Conservation (phyloP, 2,113 vertebrate species). For the Scolopax mira region DNA sequence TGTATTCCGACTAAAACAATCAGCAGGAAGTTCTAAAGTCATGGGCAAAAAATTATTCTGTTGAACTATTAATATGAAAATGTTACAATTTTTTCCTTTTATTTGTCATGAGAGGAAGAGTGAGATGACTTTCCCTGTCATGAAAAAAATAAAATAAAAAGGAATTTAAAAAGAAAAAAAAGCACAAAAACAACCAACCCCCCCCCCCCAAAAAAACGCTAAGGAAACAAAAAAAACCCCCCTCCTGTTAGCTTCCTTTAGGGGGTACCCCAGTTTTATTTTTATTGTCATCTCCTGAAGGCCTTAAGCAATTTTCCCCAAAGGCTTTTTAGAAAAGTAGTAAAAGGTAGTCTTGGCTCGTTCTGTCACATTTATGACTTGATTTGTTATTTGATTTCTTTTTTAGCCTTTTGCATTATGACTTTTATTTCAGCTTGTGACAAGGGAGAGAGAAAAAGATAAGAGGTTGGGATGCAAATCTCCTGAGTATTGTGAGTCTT, state of each 20-base stretch:
- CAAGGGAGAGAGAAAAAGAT: not conserved
- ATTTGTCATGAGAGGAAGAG: not conserved
- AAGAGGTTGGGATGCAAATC: not conserved
- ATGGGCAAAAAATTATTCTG: not conserved
- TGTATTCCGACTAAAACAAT: not conserved
- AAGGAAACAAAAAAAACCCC: too few relatives aligned
- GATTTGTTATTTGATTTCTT: not conserved
- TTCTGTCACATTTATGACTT: slow-evolving; percentile 16
- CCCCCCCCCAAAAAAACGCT: too few relatives aligned
- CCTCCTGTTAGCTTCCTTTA: not conserved
- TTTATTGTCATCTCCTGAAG: not conserved
- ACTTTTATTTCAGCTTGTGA: not conserved
- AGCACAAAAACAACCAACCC: not conserved
- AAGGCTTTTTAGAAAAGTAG: not conserved
- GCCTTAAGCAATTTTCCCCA: not conserved
- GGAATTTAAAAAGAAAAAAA: not conserved
- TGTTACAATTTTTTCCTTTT: not conserved
- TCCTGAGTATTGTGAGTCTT: not conserved
- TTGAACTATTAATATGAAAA: not conserved
- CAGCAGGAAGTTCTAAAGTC: not conserved
- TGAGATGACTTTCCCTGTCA: not conserved
- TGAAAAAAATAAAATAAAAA: not conserved
- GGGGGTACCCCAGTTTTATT: not conserved
- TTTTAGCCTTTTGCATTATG: slow-evolving; percentile 11
- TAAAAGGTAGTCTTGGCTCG: not conserved